These are phyloP conservation scores for Meteorus cinctellus DNA, from an alignment of 2,888 invertebrate species.

Conservation along the genomic window DNA sequence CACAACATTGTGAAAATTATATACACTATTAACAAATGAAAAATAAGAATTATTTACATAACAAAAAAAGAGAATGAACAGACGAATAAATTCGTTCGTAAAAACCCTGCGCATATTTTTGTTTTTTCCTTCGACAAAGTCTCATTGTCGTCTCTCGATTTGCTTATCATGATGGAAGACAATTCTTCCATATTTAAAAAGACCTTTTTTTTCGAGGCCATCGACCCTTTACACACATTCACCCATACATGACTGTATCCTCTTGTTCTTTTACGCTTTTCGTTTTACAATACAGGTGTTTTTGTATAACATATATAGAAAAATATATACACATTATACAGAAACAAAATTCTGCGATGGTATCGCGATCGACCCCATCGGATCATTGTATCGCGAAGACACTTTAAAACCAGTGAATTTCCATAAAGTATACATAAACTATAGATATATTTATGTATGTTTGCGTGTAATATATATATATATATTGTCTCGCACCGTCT, in stretches of 20 bases:
- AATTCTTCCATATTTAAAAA: constrained; percentile 72
- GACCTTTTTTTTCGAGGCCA: constrained; percentile 58
- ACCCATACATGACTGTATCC: too few species aligned
- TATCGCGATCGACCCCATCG: constrained; percentile 65
- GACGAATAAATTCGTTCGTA: constrained; percentile 14
- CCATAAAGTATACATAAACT: constrained; percentile 60
- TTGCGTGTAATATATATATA: constrained; percentile 6
- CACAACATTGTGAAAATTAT: too few species aligned
- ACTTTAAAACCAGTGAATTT: constrained; percentile 64
- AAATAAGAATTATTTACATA: constrained; percentile 9
- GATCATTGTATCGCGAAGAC: constrained; percentile 69
- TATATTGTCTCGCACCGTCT: constrained; percentile 26
- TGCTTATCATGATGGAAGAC: constrained; percentile 63
- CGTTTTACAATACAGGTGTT: constrained; percentile 35
- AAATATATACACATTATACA: background rate
- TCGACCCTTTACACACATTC: constrained; percentile 56
- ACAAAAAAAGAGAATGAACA: background rate
- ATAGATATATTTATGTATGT: background rate
- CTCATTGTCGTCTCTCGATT: constrained; percentile 21
- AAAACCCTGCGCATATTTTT: background rate
- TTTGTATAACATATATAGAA: constrained; percentile 1
- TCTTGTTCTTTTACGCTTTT: constrained; percentile 23
- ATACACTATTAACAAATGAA: background rate
- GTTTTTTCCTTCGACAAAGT: constrained; percentile 57
- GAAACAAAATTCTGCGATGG: constrained; percentile 53